Evolutionary conservation across 2,888 invertebrate genomes (phyloP).

Genomic region (Physocephala rufipes): DNA sequence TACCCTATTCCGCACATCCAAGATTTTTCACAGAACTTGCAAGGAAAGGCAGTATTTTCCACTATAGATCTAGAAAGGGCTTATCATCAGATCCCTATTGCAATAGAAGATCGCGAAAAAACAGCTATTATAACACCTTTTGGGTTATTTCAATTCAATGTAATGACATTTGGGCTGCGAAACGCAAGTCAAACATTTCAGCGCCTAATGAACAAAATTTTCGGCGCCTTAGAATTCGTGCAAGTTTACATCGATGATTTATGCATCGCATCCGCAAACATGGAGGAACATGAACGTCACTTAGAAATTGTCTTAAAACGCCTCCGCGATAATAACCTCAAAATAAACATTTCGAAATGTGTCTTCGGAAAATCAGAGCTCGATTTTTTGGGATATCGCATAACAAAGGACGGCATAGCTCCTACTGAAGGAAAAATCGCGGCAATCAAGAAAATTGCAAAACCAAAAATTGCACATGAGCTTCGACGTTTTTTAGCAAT

Average conservation of each 20-base stretch:
- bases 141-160: constrained; percentile 42
- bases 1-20: constrained; percentile 41
- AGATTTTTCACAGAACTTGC: constrained; percentile 28
- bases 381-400: constrained; percentile 38
- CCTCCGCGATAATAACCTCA: constrained; percentile 45
- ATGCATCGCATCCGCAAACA: constrained; percentile 34
- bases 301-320: constrained; percentile 44
- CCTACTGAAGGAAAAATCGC: constrained; percentile 27
- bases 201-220: constrained; percentile 51
- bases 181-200: constrained; percentile 59
- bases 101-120: constrained; percentile 40
- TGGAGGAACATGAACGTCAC: constrained; percentile 40
- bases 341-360: constrained; percentile 47
- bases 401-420: constrained; percentile 35
- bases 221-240: constrained; percentile 47
- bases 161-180: constrained; percentile 56
- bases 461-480: constrained; percentile 37
- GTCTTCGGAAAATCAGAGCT: constrained; percentile 37
- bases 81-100: constrained; percentile 41
- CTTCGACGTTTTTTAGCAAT: constrained; percentile 24
- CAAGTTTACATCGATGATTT: constrained; percentile 48
- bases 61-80: constrained; percentile 41
- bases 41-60: constrained; percentile 38
- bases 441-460: constrained; percentile 35
- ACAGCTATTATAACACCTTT: constrained; percentile 57